A percentile compares a stretch with the other conserved stretches of the same genome.
Conservation (phyloP, 1,140 invertebrate genomes). For the Theocolax elegans region DNA sequence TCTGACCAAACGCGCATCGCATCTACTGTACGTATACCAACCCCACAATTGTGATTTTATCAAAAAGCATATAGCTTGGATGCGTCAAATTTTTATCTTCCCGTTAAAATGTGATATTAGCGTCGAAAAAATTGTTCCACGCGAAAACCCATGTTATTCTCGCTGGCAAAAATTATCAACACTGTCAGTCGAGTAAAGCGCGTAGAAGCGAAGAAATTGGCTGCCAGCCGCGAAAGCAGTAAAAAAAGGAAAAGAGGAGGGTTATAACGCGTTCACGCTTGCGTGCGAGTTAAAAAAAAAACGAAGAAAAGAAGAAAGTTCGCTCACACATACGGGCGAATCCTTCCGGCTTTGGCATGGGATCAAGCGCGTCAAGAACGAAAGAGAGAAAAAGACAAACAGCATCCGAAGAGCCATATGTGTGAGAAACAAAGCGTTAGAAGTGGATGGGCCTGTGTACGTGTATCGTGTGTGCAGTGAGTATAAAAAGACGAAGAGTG, state of each 20-base stretch:
- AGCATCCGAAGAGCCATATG: no score
- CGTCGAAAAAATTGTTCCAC: neutral
- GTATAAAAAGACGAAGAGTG: constrained; percentile 16
- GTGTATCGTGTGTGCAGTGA: no score
- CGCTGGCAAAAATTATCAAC: constrained; percentile 1
- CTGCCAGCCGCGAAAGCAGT: neutral
- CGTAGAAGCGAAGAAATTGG: neutral
- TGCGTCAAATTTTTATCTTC: neutral
- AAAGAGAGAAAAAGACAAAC: no score
- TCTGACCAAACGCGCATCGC: no score
- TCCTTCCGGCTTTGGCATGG: constrained; percentile 45
- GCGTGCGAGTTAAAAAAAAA: neutral
- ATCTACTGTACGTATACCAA: no score
- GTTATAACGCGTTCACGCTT: constrained; percentile 9
- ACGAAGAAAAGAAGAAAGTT: neutral
- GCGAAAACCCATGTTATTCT: no score
- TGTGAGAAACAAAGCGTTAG: neutral
- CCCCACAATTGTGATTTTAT: no score
- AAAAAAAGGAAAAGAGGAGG: neutral
- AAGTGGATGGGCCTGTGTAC: no score
- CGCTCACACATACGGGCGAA: neutral
- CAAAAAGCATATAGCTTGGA: no score
- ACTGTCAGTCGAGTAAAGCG: neutral
- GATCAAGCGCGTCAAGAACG: constrained; percentile 43
- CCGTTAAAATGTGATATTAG: neutral